Evolutionary conservation across 2,888 invertebrate species (phyloP), one percentile per base, ranked within the genome.

Genomic region (Petrolisthes manimaculis): DNA sequence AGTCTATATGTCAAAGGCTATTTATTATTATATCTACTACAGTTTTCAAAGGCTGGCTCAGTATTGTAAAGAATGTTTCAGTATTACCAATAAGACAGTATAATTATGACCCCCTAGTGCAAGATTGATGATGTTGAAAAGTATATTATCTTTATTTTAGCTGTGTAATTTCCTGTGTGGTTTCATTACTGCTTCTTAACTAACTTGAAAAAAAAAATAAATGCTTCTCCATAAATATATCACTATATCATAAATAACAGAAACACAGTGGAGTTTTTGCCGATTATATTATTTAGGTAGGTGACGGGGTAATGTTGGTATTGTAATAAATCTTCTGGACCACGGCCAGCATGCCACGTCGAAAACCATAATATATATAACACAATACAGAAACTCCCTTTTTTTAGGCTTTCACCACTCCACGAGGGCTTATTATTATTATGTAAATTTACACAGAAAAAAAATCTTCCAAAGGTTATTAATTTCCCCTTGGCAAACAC

Each of bases 11-110:
- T 37, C 37, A 37, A 37, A 37, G 37, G 37, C 18, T 61, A 61
- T 14, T 61, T 14, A 86, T 71, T 80, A 80, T 18, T 71, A 86
- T 55, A 81, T 71, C 81, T 80, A 71, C 71, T 81, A 81, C 86
- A 71, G 81, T 74, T 81, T 69, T 75, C 53, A 77, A 81, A 81
- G 69, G 56, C 69, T 71, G 69, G 51, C 54, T 88, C 84, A 88
- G 88, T 88, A 88, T 88, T 88, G 14, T 79, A 54, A 81, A 74
- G 75, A 81, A 88, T 83, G 71, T 61, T 83, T 88, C 84, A 88
- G 88, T 88, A 88, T 84, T 88, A 88, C 54, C 69, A 54, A 67
- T 75, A 53, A 77, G 56, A 79, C 79, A 84, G 79, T 37, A 82
- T 86, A 82, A 71, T 61, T 14, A 61, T 14, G 12, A 14, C 67